A percentile compares a stretch with the other conserved stretches of the same genome.
These are phyloP conservation scores for Laticauda colubrina DNA, from an alignment of 2,113 vertebrate species.

Conservation along the genomic window DNA sequence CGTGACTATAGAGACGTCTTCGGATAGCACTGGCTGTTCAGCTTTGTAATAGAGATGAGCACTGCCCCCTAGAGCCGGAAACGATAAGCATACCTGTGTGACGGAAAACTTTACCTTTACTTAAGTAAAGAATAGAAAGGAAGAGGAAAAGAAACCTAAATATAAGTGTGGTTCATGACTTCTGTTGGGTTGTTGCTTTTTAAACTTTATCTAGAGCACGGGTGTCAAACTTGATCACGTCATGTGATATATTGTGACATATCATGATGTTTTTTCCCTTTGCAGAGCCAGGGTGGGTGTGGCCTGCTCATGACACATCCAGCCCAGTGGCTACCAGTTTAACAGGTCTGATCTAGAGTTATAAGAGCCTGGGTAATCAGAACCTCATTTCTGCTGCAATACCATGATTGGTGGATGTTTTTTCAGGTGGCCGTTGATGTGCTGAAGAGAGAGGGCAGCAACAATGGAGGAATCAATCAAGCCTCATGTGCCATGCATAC, in stretches of 20 bases:
- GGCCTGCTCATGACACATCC: too few relatives aligned
- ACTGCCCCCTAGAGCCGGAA: too few relatives aligned
- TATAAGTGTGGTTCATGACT: neutral
- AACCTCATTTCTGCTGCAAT: neutral
- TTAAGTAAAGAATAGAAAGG: neutral
- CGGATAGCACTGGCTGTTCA: too few relatives aligned
- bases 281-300: too few relatives aligned
- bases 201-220: neutral
- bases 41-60: too few relatives aligned
- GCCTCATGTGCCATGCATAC: neutral
- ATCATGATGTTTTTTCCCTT: too few relatives aligned
- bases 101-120: too few relatives aligned
- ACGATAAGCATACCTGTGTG: too few relatives aligned
- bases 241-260: too few relatives aligned
- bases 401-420: neutral
- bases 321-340: too few relatives aligned
- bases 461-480: neutral
- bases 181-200: neutral
- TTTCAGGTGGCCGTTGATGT: neutral
- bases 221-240: too few relatives aligned
- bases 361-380: neutral
- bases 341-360: neutral
- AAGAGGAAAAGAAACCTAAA: neutral
- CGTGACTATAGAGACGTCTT: too few relatives aligned
- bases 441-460: neutral